phyloP scores from a whole-genome alignment of 2,888 invertebrate genomes.

The Rhimphoctona megacephalus region DNA sequence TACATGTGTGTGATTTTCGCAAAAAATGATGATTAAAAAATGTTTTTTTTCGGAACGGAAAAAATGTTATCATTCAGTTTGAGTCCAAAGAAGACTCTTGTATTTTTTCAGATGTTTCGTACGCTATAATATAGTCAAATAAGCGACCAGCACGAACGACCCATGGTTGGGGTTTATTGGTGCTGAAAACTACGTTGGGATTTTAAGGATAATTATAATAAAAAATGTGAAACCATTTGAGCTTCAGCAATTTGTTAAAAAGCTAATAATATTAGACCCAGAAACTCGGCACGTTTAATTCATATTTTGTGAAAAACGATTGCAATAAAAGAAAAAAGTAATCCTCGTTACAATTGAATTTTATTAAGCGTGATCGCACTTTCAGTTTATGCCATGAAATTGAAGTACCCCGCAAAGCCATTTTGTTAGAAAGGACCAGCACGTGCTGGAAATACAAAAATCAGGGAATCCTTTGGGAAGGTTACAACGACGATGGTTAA shows the following conservation, averaged over 20 bases:
- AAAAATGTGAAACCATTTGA: not conserved
- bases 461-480: slow-evolving; percentile 1
- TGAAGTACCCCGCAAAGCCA: not conserved
- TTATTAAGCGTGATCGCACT: slow-evolving; percentile 25
- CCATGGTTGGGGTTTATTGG: no score
- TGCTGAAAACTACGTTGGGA: no score
- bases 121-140: no score
- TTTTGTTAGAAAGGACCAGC: slow-evolving; percentile 1
- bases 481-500: not conserved
- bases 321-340: not conserved
- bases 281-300: not conserved
- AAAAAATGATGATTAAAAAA: no score
- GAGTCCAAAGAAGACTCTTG: no score
- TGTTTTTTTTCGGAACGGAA: no score
- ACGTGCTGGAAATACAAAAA: slow-evolving; percentile 31
- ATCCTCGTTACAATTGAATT: slow-evolving; percentile 35
- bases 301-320: not conserved
- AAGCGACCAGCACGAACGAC: no score
- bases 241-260: not conserved
- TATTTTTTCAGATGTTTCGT: no score
- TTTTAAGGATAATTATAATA: no score
- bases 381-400: slow-evolving; percentile 13
- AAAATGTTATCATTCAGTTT: no score
- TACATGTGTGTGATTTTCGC: no score
- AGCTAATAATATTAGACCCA: not conserved